Evolutionary conservation across 2,797 vertebrate species (phyloP).

Genomic region (Dicrostonyx torquatus): DNA sequence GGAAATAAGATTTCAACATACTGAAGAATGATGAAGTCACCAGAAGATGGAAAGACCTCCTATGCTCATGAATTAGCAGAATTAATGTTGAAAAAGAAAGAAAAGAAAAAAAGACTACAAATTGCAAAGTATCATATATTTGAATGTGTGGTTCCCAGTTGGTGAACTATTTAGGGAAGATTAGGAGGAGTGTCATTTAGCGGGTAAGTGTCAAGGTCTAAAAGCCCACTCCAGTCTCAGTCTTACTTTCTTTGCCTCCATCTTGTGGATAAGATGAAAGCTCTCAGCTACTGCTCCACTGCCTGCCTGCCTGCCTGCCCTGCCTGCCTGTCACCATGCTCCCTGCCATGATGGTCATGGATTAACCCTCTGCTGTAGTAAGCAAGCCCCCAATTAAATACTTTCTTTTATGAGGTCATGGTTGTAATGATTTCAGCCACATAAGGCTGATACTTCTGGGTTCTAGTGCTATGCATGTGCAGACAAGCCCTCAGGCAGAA

Average conservation of each 20-base stretch:
- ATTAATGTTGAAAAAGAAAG: too few relatives aligned
- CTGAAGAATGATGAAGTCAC: too few relatives aligned
- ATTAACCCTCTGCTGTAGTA: background rate
- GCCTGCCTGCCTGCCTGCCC: background rate
- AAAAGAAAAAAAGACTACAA: too few relatives aligned
- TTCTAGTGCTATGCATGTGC: too few relatives aligned
- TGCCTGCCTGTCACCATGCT: background rate
- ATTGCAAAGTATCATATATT: background rate
- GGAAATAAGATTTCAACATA: too few relatives aligned
- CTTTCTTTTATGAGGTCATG: background rate
- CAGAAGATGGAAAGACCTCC: too few relatives aligned
- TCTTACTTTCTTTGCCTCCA: background rate
- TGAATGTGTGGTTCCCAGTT: background rate
- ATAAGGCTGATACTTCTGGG: too few relatives aligned
- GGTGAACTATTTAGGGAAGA: background rate
- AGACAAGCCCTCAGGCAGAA: too few relatives aligned
- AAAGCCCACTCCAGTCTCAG: background rate
- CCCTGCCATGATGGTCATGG: too few relatives aligned
- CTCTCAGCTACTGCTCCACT: background rate
- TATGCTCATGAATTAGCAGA: too few relatives aligned
- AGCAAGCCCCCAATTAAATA: background rate
- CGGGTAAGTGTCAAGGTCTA: background rate
- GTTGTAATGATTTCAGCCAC: background rate
- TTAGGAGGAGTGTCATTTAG: too few relatives aligned
- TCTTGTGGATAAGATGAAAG: background rate